Evolutionary conservation across 2,113 vertebrate genomes (phyloP), one percentile per base, ranked within the genome.

Genomic region (Prochilodus magdalenae): DNA sequence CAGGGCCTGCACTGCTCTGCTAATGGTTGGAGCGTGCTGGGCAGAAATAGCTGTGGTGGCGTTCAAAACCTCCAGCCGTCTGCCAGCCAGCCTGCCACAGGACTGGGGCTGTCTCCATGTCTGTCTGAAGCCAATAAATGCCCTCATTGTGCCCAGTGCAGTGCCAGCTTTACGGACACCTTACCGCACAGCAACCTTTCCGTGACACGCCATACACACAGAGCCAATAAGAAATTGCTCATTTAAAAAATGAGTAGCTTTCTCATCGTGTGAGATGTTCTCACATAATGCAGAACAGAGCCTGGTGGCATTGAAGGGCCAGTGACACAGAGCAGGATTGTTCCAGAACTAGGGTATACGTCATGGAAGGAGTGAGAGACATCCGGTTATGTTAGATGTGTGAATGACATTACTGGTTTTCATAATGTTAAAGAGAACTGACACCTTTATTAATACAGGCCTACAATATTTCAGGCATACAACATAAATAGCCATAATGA

Each of bases 1-100:
- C 76, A 30, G 36, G 76, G 79, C 65, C 83, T 53, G 82, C 88
- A 80, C 77, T 87, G 75, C 75, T 92, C 91, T 59, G 89, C 91
- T 94, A 90, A 93, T 91, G 85, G 85, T 86, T 93, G 93, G 92
- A 91, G 83, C 73, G 22, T 40, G 82, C 84, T 80, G 69, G 86
- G 88, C 87, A 85, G 89, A 91, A 91, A 90, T 91, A 89, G 85
- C 85, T 90, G 88, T 82, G 79, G 86, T 83, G 63, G 82, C 72
- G 85, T 85, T 85, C 36, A 87, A 90, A 79, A 4, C 83, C 85
- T 84, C 86, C 82, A 71, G 84, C 88, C 88, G 85, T 83, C 86
- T 86, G 90, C 70, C 69, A 49, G 78, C 85, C 71, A 24, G 84
- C 87, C 89, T 85, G 85, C 73, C 82, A 27, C 86, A 76, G 89